Evolutionary conservation across 2,888 invertebrate genomes (phyloP).

Genomic region (Drosophila flavopinicola): DNA sequence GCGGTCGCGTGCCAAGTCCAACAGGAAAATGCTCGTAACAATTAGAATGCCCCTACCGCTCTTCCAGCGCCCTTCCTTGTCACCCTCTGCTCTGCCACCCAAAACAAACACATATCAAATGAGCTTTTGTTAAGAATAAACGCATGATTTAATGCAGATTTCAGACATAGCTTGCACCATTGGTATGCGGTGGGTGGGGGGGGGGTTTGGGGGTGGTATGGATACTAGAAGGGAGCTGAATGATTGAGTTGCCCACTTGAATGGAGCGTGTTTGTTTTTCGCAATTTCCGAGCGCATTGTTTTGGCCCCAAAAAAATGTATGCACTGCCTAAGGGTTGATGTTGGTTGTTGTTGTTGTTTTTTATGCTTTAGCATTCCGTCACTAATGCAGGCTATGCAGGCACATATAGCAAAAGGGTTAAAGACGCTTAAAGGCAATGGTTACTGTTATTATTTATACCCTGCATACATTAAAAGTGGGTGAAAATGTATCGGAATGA

Average conservation of each 20-base stretch:
- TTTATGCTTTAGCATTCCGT: constrained; percentile 56
- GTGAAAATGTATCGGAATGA: too few species aligned
- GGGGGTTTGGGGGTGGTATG: not conserved
- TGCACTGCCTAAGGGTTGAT: constrained; percentile 29
- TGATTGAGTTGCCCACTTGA: constrained; percentile 54
- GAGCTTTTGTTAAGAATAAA: constrained; percentile 23
- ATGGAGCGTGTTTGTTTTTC: constrained; percentile 70
- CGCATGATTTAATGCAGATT: constrained; percentile 62
- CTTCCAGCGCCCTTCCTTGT: not conserved
- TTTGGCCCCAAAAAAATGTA: constrained; percentile 56
- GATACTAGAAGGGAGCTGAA: not conserved
- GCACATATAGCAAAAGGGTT: constrained; percentile 7
- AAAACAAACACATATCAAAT: constrained; percentile 14
- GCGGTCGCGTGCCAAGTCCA: constrained; percentile 61
- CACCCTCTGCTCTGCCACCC: not conserved
- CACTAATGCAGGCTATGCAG: constrained; percentile 36
- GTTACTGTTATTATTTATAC: constrained; percentile 1
- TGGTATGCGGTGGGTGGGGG: not conserved
- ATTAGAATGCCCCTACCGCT: constrained; percentile 40
- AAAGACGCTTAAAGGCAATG: not conserved
- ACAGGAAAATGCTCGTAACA: constrained; percentile 69
- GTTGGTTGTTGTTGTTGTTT: constrained; percentile 8
- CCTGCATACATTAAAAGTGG: not conserved
- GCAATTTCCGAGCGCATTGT: constrained; percentile 72
- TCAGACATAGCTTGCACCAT: constrained; percentile 11